A percentile compares a stretch with the other conserved stretches of the same genome.
Conservation (phyloP, 2,797 vertebrate genomes). For the Distichodus sexfasciatus region DNA sequence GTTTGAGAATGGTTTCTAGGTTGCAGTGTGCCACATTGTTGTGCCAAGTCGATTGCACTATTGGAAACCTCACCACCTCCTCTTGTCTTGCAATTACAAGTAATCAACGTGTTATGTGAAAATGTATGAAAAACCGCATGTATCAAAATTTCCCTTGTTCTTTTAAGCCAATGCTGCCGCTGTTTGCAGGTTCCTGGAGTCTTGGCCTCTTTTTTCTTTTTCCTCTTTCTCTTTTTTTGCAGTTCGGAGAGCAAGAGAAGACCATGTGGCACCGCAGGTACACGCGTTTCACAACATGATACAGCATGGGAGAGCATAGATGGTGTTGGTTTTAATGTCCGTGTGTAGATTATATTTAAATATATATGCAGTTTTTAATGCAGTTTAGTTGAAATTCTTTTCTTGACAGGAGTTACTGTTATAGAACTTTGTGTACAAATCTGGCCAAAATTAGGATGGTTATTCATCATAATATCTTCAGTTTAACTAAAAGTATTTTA, state of each 20-base stretch:
- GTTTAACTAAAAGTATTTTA: too few species aligned
- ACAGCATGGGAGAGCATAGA: constrained; percentile 4
- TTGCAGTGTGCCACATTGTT: constrained; percentile 26
- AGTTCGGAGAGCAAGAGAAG: not conserved
- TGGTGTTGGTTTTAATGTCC: not conserved
- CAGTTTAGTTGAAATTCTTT: not conserved
- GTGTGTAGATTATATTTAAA: not conserved
- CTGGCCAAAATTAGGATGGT: too few species aligned
- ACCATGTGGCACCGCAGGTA: not conserved
- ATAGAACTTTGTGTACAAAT: too few species aligned
- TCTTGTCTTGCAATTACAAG: constrained; percentile 39
- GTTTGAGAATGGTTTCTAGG: not conserved
- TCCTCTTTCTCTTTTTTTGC: not conserved
- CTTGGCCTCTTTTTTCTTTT: not conserved
- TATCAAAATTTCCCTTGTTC: constrained; percentile 19
- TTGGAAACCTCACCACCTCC: constrained; percentile 19
- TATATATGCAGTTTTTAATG: not conserved
- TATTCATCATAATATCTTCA: too few species aligned
- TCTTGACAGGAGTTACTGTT: too few species aligned
- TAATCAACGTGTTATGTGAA: constrained; percentile 34
- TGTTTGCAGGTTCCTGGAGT: not conserved
- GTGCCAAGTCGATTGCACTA: constrained; percentile 47
- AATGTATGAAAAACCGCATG: constrained; percentile 48
- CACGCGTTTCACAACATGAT: not conserved
- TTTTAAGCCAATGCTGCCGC: not conserved